Conservation (phyloP, 2,797 vertebrate genomes). For the Esox lucius region DNA sequence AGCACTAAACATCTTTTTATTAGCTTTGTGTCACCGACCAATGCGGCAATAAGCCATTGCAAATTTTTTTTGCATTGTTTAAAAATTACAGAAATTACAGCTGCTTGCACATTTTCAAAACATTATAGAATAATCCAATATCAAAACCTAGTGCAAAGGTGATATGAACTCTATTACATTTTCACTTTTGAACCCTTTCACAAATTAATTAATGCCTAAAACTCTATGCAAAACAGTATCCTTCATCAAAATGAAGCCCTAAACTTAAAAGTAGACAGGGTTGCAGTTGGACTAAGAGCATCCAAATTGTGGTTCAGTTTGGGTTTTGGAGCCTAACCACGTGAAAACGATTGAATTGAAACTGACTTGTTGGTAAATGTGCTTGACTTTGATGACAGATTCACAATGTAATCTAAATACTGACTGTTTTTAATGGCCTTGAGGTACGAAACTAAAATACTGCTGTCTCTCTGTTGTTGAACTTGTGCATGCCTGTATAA, state of each 20-base stretch:
- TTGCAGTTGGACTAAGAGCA: no score
- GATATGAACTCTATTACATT: background rate
- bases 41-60: background rate
- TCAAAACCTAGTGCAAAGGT: no score
- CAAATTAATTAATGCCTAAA: no score
- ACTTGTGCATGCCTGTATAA: background rate
- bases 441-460: background rate
- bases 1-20: slow-evolving; percentile 41
- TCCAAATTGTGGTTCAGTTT: no score
- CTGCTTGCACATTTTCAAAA: background rate
- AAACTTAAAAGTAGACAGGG: no score
- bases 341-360: no score
- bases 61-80: background rate
- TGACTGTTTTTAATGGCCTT: background rate
- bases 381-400: background rate
- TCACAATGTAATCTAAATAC: background rate
- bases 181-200: background rate
- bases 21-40: slow-evolving; percentile 42
- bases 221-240: no score
- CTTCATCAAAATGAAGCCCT: no score
- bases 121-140: no score
- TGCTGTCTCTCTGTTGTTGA: background rate
- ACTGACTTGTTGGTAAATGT: no score
- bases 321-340: no score
- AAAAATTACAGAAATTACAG: background rate